Evolutionary conservation across 2,888 invertebrate species (phyloP).

Genomic region (Platycnemis pennipes): DNA sequence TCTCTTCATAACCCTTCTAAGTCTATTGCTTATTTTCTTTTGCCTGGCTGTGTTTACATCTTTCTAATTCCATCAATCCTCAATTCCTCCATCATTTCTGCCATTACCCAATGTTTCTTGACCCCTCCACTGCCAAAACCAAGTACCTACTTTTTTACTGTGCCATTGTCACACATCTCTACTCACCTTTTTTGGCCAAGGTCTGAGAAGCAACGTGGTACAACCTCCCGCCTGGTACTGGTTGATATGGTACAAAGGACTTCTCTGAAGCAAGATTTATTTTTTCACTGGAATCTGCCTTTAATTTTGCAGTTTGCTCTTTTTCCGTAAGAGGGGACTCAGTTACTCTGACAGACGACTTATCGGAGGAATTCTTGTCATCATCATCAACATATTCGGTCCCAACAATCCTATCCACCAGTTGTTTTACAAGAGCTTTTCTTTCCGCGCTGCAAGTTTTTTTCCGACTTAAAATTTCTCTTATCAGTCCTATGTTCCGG

Average conservation of each 20-base stretch:
- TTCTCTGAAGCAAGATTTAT: not conserved
- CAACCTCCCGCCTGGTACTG: conserved; percentile 34
- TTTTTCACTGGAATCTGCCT: not conserved
- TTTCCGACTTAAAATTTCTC: conserved; percentile 82
- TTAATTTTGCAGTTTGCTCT: not conserved
- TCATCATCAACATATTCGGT: conserved; percentile 83
- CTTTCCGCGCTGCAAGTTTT: conserved; percentile 83
- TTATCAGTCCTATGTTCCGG: conserved; percentile 83
- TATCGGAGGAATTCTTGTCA: not conserved
- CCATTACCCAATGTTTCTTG: no score
- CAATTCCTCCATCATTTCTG: no score
- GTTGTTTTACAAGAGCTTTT: conserved; percentile 84
- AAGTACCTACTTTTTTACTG: no score
- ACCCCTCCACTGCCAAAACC: no score
- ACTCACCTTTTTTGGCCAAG: not conserved
- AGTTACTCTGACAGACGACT: not conserved
- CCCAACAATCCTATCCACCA: conserved; percentile 83
- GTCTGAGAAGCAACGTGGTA: conserved; percentile 17
- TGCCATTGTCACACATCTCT: no score
- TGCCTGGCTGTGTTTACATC: no score
- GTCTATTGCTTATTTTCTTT: no score
- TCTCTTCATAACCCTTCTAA: no score
- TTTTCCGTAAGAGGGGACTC: not conserved
- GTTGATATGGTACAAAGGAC: conserved; percentile 20
- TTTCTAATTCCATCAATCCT: no score